These are phyloP conservation scores for Halichoerus grypus DNA, from an alignment of 2,113 vertebrate species.

Conservation along the genomic window DNA sequence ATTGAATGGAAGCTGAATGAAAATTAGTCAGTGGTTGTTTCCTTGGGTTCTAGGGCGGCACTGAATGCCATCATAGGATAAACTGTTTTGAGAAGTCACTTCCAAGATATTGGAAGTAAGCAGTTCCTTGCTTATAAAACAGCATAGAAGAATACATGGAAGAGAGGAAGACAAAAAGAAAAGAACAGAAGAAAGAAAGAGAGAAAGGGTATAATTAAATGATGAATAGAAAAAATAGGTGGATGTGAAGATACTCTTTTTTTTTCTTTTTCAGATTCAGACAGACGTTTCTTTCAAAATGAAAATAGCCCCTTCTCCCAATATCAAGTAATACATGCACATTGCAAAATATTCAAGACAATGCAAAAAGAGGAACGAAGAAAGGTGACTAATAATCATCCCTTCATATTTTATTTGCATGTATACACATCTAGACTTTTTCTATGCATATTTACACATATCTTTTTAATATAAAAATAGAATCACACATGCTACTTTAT, in stretches of 20 bases:
- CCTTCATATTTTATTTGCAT: conserved; percentile 40
- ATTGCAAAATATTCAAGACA: conserved; percentile 57
- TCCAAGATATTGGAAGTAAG: conserved; percentile 43
- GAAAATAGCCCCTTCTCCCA: background rate
- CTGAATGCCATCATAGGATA: background rate
- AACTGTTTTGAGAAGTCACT: conserved; percentile 16
- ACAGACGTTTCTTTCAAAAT: conserved; percentile 48
- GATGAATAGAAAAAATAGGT: background rate
- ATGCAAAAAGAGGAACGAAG: conserved; percentile 18
- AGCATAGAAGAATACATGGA: background rate
- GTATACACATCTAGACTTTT: background rate
- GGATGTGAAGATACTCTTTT: background rate
- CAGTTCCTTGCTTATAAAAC: conserved; percentile 16
- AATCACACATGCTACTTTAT: conserved; percentile 2
- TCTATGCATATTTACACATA: background rate
- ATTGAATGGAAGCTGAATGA: background rate
- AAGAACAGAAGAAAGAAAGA: background rate
- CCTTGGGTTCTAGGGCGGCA: background rate
- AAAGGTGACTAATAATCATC: background rate
- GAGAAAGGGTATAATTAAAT: background rate
- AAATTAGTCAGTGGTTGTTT: conserved; percentile 43
- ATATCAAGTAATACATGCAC: conserved; percentile 21
- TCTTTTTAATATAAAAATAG: conserved; percentile 49
- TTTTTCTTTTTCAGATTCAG: background rate
- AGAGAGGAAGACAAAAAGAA: background rate